Evolutionary conservation across 1,140 invertebrate genomes (phyloP).

Genomic region (Nilaparvata lugens): DNA sequence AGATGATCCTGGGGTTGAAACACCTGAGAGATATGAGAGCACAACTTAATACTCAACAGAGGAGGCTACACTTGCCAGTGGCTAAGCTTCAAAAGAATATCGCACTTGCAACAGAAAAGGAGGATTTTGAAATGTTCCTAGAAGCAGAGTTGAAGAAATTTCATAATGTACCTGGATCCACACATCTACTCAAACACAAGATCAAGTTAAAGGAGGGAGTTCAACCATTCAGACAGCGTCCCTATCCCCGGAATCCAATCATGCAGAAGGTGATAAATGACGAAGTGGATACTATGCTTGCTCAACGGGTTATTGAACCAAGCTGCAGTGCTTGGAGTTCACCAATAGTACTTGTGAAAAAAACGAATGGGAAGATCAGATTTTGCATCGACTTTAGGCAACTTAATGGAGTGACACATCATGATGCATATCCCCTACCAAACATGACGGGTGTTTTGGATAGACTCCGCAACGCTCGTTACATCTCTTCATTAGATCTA

Average conservation of each 20-base stretch:
- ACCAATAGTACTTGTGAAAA: slow-evolving; percentile 40
- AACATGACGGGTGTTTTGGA: background rate
- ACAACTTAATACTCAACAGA: too few relatives aligned
- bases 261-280: slow-evolving; percentile 9
- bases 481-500: background rate
- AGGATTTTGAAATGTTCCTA: too few relatives aligned
- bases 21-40: too few relatives aligned
- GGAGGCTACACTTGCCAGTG: too few relatives aligned
- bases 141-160: too few relatives aligned
- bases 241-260: background rate
- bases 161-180: too few relatives aligned
- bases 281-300: slow-evolving; percentile 27
- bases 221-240: too few relatives aligned
- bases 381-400: slow-evolving; percentile 40
- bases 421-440: background rate
- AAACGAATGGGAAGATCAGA: slow-evolving; percentile 37
- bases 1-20: too few relatives aligned
- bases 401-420: slow-evolving; percentile 34
- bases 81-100: too few relatives aligned
- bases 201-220: too few relatives aligned
- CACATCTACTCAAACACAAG: too few relatives aligned
- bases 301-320: slow-evolving; percentile 33
- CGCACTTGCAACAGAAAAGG: too few relatives aligned
- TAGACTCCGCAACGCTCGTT: background rate
- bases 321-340: slow-evolving; percentile 36